Conservation (phyloP, 2,888 invertebrate genomes). For the Helicoverpa assulta region DNA sequence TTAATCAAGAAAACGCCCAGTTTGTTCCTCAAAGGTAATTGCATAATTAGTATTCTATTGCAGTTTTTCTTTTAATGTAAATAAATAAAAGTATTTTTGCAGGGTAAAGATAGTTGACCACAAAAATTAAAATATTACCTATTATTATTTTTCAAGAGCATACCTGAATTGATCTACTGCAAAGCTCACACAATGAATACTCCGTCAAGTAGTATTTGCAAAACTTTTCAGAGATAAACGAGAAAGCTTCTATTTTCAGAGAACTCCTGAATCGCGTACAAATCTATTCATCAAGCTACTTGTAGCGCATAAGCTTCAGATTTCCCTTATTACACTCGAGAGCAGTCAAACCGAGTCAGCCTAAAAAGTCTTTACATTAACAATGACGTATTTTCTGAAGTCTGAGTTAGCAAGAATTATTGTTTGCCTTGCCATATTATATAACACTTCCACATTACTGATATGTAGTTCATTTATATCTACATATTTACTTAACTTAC, state of each 20-base stretch:
- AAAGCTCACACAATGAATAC: not conserved
- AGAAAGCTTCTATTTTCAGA: slow-evolving; percentile 58
- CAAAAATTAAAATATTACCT: not conserved
- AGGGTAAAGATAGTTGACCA: not conserved
- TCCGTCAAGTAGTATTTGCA: slow-evolving; percentile 38
- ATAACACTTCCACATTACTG: no score
- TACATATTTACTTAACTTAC: no score
- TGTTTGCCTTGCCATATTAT: no score
- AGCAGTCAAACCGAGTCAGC: slow-evolving; percentile 1
- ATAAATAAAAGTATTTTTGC: no score
- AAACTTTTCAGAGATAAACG: slow-evolving; percentile 67
- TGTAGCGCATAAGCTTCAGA: slow-evolving; percentile 28
- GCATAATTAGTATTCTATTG: no score
- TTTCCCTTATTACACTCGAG: slow-evolving; percentile 6
- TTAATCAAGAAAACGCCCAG: no score
- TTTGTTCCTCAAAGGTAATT: no score
- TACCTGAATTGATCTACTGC: slow-evolving; percentile 31
- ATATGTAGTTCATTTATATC: no score
- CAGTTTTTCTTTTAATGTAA: no score
- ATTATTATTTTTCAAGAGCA: slow-evolving; percentile 18
- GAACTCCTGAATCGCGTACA: slow-evolving; percentile 45
- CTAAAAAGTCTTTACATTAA: not conserved
- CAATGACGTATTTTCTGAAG: no score
- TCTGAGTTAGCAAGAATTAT: no score
- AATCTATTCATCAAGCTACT: slow-evolving; percentile 58